A percentile compares a stretch with the other conserved stretches of the same genome.
Conservation (phyloP, 2,113 vertebrate species). For the Elaphurus davidianus region DNA sequence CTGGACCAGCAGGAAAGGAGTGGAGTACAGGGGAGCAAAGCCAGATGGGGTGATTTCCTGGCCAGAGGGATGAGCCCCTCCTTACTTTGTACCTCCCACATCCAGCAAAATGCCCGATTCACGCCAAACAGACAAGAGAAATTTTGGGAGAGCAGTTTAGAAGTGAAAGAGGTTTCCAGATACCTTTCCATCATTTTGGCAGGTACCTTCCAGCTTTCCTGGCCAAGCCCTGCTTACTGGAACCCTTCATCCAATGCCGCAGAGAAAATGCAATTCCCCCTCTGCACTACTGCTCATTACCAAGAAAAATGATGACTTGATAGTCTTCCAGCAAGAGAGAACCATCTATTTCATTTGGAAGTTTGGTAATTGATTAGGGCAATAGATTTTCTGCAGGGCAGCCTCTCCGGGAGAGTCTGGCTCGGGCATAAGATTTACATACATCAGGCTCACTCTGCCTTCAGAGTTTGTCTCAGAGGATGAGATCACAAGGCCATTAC, state of each 20-base stretch:
- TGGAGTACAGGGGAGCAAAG: background rate
- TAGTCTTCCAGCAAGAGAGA: constrained; percentile 69
- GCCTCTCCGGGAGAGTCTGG: constrained; percentile 64
- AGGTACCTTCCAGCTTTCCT: constrained; percentile 57
- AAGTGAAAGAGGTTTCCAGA: constrained; percentile 52
- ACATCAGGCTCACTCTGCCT: constrained; percentile 64
- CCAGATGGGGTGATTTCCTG: background rate
- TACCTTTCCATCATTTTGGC: constrained; percentile 61
- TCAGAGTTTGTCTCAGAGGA: constrained; percentile 62
- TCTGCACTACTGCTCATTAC: constrained; percentile 64
- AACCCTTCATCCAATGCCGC: constrained; percentile 52
- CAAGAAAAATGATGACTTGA: constrained; percentile 56
- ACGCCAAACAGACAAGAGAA: constrained; percentile 24
- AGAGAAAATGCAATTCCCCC: constrained; percentile 28
- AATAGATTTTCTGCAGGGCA: constrained; percentile 74
- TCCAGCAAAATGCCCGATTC: background rate
- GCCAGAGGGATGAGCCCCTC: background rate
- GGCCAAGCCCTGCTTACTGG: constrained; percentile 57
- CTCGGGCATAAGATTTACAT: constrained; percentile 71
- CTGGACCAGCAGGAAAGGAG: background rate
- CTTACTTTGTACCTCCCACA: background rate
- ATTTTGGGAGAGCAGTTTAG: background rate
- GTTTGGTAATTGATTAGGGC: constrained; percentile 78
- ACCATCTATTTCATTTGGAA: constrained; percentile 73
- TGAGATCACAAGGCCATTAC: constrained; percentile 74